These are phyloP conservation scores for Dissostichus mawsoni DNA, from an alignment of 2,113 vertebrate species.

Conservation along the genomic window DNA sequence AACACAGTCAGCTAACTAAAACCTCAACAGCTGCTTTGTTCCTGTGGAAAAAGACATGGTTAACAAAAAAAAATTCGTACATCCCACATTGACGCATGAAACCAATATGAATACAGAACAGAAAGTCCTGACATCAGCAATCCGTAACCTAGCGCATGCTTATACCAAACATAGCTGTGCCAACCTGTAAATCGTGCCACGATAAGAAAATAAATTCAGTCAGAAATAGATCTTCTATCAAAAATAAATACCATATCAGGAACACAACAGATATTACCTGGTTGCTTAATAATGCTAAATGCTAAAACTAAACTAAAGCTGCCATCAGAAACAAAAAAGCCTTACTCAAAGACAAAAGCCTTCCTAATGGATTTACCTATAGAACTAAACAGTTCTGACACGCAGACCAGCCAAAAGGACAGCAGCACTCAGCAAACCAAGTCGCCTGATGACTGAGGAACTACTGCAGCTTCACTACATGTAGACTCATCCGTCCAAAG, in stretches of 20 bases:
- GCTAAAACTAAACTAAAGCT: background rate
- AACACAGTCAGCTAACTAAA: background rate
- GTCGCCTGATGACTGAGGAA: conserved; percentile 37
- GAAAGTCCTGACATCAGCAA: conserved; percentile 16
- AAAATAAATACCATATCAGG: background rate
- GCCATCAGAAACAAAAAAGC: background rate
- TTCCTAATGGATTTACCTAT: conserved; percentile 33
- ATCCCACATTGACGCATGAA: background rate
- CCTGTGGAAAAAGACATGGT: background rate
- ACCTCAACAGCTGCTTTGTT: background rate
- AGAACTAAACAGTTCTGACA: conserved; percentile 24
- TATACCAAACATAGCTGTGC: background rate
- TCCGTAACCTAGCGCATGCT: background rate
- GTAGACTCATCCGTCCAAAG: conserved; percentile 63
- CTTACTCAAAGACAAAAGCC: background rate
- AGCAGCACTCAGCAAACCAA: conserved; percentile 17
- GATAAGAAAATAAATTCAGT: background rate
- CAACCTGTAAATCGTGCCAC: rapidly evolving
- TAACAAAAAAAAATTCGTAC: background rate
- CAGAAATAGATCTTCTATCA: background rate
- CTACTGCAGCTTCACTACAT: conserved; percentile 26
- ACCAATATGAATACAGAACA: conserved; percentile 38
- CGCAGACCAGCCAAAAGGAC: background rate
- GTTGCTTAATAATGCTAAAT: background rate
- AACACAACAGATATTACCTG: background rate